Evolutionary conservation across 2,888 invertebrate species (phyloP), one percentile per base, ranked within the genome.

Genomic region (Oxytorus armatus): DNA sequence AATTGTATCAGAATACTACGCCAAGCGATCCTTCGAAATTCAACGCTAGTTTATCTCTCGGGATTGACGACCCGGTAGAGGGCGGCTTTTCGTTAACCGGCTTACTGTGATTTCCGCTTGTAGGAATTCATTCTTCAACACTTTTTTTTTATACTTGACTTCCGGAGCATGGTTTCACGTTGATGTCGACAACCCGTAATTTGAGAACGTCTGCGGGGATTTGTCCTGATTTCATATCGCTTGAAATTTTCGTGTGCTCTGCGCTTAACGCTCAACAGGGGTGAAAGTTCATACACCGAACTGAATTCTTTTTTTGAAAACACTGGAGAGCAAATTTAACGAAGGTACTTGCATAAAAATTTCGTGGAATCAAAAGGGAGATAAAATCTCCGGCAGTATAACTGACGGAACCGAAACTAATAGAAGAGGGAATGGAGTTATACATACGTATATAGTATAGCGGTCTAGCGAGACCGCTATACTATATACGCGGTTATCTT

Each of bases 1-100:
- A 87, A 87, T 87, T 86, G 86, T 84, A 87, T 87, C 86, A 69
- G 86, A 84, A 85, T 83, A 83, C 86, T 81, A 77, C 83, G 85
- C 84, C 81, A 83, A 81, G 79, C 80, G 79, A 82, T 76, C 81
- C 57, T 73, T 66, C 51, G 65, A 61, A 84, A 84, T 81, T 79
- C 81, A n/a, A 79, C 42, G 57, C 44, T 74, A 80, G 82, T 77
- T 75, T 73, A 83, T 84, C 81, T 82, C 82, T 51, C 25, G 82
- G 55, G 66, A 33, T 10, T n/a, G n/a, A 47, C 47, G 49, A 65
- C 55, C n/a, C 65, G 36, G 39, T 21, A 18, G 57, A 33, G 49
- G 11, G 49, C 44, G 55, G 33, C 39, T 49, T 73, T 77, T 61
- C 33, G 44, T 39, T 55, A 72, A 77, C 61, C 44, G 44, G 23